Evolutionary conservation across 2,888 invertebrate genomes (phyloP).

Genomic region (Pristionchus arcanus): DNA sequence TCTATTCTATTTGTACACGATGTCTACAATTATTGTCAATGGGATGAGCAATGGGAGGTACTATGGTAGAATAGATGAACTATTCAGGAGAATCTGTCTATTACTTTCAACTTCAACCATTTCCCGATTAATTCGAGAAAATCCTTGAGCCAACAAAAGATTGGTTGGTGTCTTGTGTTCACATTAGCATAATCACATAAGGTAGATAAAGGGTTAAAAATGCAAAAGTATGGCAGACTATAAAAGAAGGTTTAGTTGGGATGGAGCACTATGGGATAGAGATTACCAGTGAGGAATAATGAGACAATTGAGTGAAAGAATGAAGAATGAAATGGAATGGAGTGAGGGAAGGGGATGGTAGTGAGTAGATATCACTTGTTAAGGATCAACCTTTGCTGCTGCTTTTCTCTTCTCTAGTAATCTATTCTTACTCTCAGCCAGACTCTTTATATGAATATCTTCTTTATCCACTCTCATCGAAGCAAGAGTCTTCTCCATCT

Average conservation of each 20-base stretch:
- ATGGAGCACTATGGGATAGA: slow-evolving; percentile 33
- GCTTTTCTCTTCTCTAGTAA: slow-evolving; percentile 83
- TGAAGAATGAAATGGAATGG: slow-evolving; percentile 43
- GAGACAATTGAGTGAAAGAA: slow-evolving; percentile 32
- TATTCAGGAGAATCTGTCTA: slow-evolving; percentile 15
- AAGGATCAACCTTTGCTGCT: neutral
- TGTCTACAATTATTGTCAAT: slow-evolving; percentile 34
- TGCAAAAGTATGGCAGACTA: slow-evolving; percentile 30
- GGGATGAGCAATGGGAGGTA: slow-evolving; percentile 31
- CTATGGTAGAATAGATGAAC: neutral
- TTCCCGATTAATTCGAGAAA: neutral
- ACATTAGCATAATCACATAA: slow-evolving; percentile 26
- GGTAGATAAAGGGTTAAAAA: neutral
- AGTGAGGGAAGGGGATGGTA: neutral
- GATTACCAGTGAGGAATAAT: slow-evolving; percentile 38
- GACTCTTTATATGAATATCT: slow-evolving; percentile 91
- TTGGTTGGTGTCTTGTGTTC: slow-evolving; percentile 10
- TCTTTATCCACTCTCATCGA: slow-evolving; percentile 99
- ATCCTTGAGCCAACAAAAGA: slow-evolving; percentile 42
- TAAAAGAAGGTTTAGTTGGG: neutral
- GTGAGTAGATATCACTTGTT: neutral
- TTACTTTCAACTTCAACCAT: neutral
- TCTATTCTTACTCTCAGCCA: slow-evolving; percentile 94
- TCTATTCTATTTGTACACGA: slow-evolving; percentile 29
- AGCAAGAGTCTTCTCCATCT: slow-evolving; percentile 97